phyloP scores from a whole-genome alignment of 2,113 vertebrate genomes.

The Albula goreensis region DNA sequence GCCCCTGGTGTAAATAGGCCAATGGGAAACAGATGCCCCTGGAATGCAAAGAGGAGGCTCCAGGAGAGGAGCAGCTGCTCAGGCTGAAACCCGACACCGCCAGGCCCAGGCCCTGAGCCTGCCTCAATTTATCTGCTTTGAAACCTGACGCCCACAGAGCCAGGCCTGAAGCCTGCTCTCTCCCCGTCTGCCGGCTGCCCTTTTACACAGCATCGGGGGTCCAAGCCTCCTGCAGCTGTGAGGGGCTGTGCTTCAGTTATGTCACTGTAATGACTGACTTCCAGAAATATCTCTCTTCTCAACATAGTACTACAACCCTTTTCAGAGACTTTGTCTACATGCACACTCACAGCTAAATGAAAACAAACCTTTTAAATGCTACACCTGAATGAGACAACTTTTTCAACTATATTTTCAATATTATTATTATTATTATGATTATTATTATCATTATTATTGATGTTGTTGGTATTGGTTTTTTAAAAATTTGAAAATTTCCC shows the following conservation, averaged over 20 bases:
- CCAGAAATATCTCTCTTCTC: neutral
- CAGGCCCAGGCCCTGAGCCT: constrained; percentile 3
- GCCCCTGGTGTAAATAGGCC: constrained; percentile 54
- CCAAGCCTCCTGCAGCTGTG: neutral
- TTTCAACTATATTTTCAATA: too few relatives aligned
- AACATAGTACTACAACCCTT: neutral
- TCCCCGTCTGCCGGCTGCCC: neutral
- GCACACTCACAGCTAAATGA: neutral
- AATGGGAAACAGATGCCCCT: constrained; percentile 37
- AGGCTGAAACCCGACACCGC: constrained; percentile 14
- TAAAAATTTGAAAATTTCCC: neutral
- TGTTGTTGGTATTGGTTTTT: too few relatives aligned
- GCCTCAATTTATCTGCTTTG: neutral
- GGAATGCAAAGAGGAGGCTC: constrained; percentile 49
- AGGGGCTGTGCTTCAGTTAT: neutral
- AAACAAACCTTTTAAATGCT: too few relatives aligned
- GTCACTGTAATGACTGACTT: neutral
- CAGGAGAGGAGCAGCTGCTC: constrained; percentile 2
- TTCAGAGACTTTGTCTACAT: neutral
- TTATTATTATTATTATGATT: too few relatives aligned
- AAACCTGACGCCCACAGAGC: neutral
- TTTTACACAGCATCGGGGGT: constrained; percentile 10
- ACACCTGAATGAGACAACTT: too few relatives aligned
- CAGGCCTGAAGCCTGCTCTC: neutral
- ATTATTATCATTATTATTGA: too few relatives aligned